phyloP scores from a whole-genome alignment of 2,797 vertebrate genomes.

The Neoniphon sammara region DNA sequence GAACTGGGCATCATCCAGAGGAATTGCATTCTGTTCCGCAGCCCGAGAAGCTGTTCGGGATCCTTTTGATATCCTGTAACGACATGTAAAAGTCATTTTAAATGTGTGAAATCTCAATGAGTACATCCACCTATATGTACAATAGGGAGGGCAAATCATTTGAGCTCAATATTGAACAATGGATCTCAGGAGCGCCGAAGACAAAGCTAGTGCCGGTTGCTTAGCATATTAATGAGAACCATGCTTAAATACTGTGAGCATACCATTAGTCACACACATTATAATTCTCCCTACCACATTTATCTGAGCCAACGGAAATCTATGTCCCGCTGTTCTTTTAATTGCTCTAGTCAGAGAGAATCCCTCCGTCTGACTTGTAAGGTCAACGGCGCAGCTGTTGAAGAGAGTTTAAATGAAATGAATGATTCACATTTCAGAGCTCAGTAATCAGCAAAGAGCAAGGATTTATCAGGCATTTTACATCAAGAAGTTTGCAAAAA shows the following conservation, averaged over 20 bases:
- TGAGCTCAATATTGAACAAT: conserved; percentile 47
- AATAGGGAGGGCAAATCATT: conserved; percentile 37
- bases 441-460: conserved; percentile 5
- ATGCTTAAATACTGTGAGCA: conserved; percentile 59
- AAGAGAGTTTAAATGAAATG: conserved; percentile 48
- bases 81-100: conserved; percentile 53
- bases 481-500: conserved; percentile 12
- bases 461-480: not conserved
- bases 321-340: conserved; percentile 69
- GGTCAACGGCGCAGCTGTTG: conserved; percentile 61
- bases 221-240: conserved; percentile 71
- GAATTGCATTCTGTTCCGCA: conserved; percentile 32
- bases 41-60: conserved; percentile 25
- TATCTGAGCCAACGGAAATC: conserved; percentile 65
- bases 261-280: conserved; percentile 70
- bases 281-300: conserved; percentile 66
- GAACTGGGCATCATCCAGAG: conserved; percentile 41
- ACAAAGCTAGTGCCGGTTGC: conserved; percentile 52
- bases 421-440: conserved; percentile 45
- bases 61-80: conserved; percentile 55
- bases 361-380: conserved; percentile 56
- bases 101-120: conserved; percentile 52
- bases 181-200: conserved; percentile 51
- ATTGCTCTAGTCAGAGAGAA: conserved; percentile 56
- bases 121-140: conserved; percentile 49